Conservation (phyloP, 1,140 invertebrate genomes). For the Drosophila erecta region DNA sequence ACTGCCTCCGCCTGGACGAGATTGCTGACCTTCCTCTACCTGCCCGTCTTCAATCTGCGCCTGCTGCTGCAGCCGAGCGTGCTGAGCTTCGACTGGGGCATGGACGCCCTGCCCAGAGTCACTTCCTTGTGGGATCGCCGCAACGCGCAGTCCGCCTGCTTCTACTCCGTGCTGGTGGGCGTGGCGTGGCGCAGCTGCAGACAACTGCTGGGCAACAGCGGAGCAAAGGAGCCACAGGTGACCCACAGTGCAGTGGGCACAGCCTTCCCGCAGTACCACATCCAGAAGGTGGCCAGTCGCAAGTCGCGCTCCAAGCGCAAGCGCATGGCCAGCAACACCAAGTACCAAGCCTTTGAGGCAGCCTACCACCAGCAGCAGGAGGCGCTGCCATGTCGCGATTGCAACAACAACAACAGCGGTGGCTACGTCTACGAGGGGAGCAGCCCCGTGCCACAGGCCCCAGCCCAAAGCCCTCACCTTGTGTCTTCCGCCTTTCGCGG, state of each 20-base stretch:
- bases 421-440: conserved; percentile 44
- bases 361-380: conserved; percentile 56
- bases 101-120: conserved; percentile 95
- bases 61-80: conserved; percentile 92
- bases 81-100: conserved; percentile 97
- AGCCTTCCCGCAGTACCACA: conserved; percentile 64
- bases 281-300: conserved; percentile 66
- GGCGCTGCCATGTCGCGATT: conserved; percentile 60
- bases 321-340: conserved; percentile 55
- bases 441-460: conserved; percentile 6
- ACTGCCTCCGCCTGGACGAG: conserved; percentile 89
- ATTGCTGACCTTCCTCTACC: conserved; percentile 93
- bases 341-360: conserved; percentile 72
- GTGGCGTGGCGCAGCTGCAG: conserved; percentile 84
- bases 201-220: conserved; percentile 33
- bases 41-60: conserved; percentile 94
- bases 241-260: neutral
- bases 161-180: conserved; percentile 88
- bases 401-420: conserved; percentile 72
- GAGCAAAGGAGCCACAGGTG: conserved; percentile 21
- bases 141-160: conserved; percentile 89
- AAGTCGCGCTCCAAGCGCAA: conserved; percentile 80
- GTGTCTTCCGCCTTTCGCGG: conserved; percentile 78
- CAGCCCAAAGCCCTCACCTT: conserved; percentile 50
- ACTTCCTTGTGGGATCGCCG: conserved; percentile 89